Conservation (phyloP, 2,113 vertebrate species). For the Myrmecobius fasciatus region DNA sequence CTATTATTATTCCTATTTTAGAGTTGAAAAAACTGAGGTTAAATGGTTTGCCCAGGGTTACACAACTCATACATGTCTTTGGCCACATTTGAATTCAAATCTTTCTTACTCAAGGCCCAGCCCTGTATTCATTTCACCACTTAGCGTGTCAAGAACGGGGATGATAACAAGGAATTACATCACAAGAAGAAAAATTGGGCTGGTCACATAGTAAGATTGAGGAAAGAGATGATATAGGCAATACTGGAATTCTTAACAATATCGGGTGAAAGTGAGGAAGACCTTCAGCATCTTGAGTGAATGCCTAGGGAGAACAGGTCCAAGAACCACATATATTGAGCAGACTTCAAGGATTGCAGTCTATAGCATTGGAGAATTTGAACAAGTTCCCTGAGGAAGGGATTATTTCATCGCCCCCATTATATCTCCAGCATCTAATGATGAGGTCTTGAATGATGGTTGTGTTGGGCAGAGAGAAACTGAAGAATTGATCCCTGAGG, state of each 20-base stretch:
- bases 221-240: neutral
- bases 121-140: neutral
- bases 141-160: neutral
- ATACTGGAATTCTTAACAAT: neutral
- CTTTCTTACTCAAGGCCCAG: neutral
- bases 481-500: too few relatives aligned
- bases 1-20: neutral
- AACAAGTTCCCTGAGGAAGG: neutral
- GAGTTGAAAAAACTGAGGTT: neutral
- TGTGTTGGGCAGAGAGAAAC: too few relatives aligned
- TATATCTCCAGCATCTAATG: neutral
- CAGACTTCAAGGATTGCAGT: neutral
- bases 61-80: neutral
- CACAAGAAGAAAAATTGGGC: neutral
- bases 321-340: neutral
- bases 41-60: neutral
- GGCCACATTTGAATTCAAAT: neutral
- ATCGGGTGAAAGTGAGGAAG: neutral
- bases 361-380: neutral
- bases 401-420: neutral
- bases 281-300: neutral
- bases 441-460: too few relatives aligned
- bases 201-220: neutral
- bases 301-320: neutral
- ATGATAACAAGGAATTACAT: neutral